Evolutionary conservation across 2,797 vertebrate genomes (phyloP), one percentile per base, ranked within the genome.

Genomic region (Pangasius larnaudii): DNA sequence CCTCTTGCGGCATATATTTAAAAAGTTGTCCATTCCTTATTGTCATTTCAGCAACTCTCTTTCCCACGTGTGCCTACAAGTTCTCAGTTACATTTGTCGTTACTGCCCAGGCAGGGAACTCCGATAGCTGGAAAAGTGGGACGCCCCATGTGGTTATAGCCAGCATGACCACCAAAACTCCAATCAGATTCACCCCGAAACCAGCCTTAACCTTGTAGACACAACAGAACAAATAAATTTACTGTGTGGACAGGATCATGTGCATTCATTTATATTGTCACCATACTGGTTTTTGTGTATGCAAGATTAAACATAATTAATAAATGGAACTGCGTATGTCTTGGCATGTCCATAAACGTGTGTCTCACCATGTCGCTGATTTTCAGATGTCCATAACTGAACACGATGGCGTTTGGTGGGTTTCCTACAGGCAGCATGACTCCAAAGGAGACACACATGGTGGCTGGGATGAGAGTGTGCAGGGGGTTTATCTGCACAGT

Each of bases 361-460:
- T 19, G 59, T 86, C 80, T 89, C 96, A 99, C 98, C 98, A 99
- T 99, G 89, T 99, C 98, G 89, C 97, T 98, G 93, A 99, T 98
- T 94, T 98, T 95, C 95, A 98, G 97, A 91, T 99, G 98, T 86
- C 98, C 98, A 0, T 99, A 99, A 94, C 97, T 99, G 95, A 99
- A 99, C 93, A 99, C 97, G 9, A 99, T 99, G 93, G 99, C 99
- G 4, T 99, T 99, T 89, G 99, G 98, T 72, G 99, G 99, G 92
- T 99, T 99, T 88, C 98, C 99, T 91, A 99, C 98, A 0, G 98
- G 98, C 92, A 99, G 96, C 98, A 99, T 99, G 94, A 99, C 98
- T 46, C 98, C 99, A 24, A 99, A 98, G 14, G 98, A 99, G 94
- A 99, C 98, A 30, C 98, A 99, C 97, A 99, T 98, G 91, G 99